These are phyloP conservation scores for Drosophila auraria DNA, from an alignment of 1,140 invertebrate genomes.

Conservation along the genomic window DNA sequence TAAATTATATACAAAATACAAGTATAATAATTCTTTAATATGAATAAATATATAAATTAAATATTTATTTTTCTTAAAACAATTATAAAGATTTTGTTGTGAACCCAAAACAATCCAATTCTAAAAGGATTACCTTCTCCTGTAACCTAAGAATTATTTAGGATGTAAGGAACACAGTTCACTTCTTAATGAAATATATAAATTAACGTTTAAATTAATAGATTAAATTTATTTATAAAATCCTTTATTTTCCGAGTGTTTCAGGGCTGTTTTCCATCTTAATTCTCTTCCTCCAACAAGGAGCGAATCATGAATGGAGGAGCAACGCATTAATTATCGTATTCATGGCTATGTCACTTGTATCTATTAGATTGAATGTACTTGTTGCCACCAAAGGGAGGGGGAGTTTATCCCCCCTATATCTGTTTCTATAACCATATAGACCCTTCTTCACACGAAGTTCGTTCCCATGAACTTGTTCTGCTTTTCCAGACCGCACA, in stretches of 20 bases:
- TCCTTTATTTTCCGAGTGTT: background rate
- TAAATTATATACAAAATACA: too few species aligned
- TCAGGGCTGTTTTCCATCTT: conserved; percentile 3
- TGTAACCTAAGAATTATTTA: too few species aligned
- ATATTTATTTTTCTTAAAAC: too few species aligned
- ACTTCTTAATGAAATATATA: too few species aligned
- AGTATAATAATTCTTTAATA: too few species aligned
- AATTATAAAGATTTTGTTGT: too few species aligned
- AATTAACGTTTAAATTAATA: too few species aligned
- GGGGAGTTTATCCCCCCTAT: background rate
- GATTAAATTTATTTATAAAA: background rate
- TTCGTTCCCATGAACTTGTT: conserved; percentile 79
- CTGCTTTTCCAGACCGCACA: conserved; percentile 32
- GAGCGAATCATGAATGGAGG: conserved; percentile 42
- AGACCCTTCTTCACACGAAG: conserved; percentile 54
- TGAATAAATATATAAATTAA: too few species aligned
- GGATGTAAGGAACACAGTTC: too few species aligned
- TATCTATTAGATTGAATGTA: conserved; percentile 47
- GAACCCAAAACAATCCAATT: too few species aligned
- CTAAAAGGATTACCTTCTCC: too few species aligned
- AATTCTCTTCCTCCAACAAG: conserved; percentile 2
- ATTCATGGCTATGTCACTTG: conserved; percentile 29
- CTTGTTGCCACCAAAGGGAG: conserved; percentile 21
- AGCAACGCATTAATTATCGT: conserved; percentile 39
- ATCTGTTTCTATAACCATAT: conserved; percentile 6